Evolutionary conservation across 1,140 invertebrate genomes (phyloP).

Genomic region (Lithobius niger): DNA sequence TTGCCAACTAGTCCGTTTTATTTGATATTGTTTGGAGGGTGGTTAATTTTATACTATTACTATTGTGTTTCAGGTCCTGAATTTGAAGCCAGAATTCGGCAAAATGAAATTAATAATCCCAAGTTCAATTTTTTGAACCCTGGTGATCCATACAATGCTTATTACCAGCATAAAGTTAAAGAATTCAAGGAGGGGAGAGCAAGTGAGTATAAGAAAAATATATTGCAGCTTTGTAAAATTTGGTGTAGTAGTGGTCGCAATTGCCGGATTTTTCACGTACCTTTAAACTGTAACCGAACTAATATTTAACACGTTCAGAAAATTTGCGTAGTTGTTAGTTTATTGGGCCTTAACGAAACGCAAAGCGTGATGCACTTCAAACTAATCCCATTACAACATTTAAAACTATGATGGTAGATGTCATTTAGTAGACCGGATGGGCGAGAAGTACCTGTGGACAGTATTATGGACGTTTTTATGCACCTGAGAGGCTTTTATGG

Average conservation of each 20-base stretch:
- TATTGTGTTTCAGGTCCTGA: slow-evolving; percentile 46
- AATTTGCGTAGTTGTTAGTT: no score
- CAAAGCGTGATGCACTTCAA: no score
- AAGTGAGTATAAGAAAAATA: slow-evolving; percentile 4
- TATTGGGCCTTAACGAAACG: no score
- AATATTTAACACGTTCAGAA: no score
- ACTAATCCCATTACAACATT: no score
- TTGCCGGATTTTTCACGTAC: neutral
- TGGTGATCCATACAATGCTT: slow-evolving; percentile 96
- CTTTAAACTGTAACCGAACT: neutral
- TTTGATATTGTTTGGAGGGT: neutral
- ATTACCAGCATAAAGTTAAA: slow-evolving; percentile 96
- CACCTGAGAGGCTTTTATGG: no score
- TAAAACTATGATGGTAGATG: no score
- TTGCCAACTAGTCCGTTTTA: neutral
- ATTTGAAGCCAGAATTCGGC: slow-evolving; percentile 89
- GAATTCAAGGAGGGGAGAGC: slow-evolving; percentile 85
- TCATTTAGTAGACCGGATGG: no score
- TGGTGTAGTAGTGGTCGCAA: no score
- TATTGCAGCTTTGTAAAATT: no score
- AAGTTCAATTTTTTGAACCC: slow-evolving; percentile 96
- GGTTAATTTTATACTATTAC: neutral
- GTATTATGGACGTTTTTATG: no score
- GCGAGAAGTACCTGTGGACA: no score
- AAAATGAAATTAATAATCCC: slow-evolving; percentile 93